Base-by-base conservation (phyloP, 1,140 invertebrate genomes). In the Copidosoma floridanum region DNA sequence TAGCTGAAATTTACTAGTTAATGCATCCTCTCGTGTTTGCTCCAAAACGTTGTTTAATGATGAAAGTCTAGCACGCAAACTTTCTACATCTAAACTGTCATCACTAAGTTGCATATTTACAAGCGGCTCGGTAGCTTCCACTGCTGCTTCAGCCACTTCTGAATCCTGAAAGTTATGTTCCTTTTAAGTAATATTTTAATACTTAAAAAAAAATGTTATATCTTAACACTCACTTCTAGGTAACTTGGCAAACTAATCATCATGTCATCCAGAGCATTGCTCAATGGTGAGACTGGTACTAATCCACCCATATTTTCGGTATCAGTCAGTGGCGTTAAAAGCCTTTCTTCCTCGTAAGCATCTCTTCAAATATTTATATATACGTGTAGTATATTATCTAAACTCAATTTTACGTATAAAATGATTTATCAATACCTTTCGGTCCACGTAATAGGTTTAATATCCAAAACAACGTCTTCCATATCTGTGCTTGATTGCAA, bases 41-140 rank as follows among this genome's bases (percentile, higher is more conserved):
- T 79, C 78, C 6, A 80, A 54, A 8, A 79, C 59, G 67, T 79
- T 76, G n/a, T 63, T 71, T 50, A 74, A 71, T 10, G 76, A 72
- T 51, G 77, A 48, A 44, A 79, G 51, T 26, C 72, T 67, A 4
- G 74, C 57, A n/a, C 75, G 68, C 23, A 80, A 56, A 11, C 69
- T 65, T 8, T 78, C 73, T 18, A 75, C 51, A 47, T 79, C 74
- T 24, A 78, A 55, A 44, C 64, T 70, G 14, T 77, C 71, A 6
- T 66, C 40, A 62, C 77, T 69, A 20, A 56, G 37, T 38, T 68
- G 64, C 14, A 65, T 18, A 63, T 66, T 64, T 11, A 54, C 24
- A 14, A 76, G 58, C 11, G 77, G 77, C 55, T 80, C 78, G 1
- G 68, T 79, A 11, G 78, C 78, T 65, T 80, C 78, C 4, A 79